phyloP scores from a whole-genome alignment of 2,888 invertebrate genomes.

The Megamerina dolium region DNA sequence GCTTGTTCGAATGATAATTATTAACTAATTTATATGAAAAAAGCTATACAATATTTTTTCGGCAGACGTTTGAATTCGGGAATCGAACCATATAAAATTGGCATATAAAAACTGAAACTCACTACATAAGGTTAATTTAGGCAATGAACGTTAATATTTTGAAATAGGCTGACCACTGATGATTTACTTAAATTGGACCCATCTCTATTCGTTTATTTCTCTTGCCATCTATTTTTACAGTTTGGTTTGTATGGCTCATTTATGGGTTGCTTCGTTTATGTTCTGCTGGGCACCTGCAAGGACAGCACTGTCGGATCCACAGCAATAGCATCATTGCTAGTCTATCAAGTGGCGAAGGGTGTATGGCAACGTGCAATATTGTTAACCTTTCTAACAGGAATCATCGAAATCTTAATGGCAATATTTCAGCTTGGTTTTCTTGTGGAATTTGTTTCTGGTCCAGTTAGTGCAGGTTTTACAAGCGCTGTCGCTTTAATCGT shows the following conservation, averaged over 20 bases:
- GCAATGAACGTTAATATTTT: no score
- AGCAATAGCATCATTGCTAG: conserved; percentile 83
- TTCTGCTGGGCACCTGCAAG: conserved; percentile 83
- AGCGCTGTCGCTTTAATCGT: conserved; percentile 86
- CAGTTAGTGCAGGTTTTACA: conserved; percentile 83
- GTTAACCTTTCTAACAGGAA: conserved; percentile 68
- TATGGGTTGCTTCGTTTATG: conserved; percentile 84
- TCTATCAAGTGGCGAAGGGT: conserved; percentile 68
- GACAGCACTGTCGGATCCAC: conserved; percentile 91
- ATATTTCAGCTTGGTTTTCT: conserved; percentile 77
- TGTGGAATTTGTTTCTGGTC: conserved; percentile 84
- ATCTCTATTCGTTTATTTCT: no score
- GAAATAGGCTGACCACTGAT: no score
- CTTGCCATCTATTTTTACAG: no score
- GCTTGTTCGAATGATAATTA: no score
- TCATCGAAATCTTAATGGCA: conserved; percentile 74
- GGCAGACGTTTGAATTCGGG: no score
- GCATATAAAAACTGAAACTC: no score
- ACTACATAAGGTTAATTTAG: no score
- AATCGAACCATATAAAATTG: no score
- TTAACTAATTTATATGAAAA: no score
- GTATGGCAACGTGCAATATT: conserved; percentile 62
- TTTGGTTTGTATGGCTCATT: conserved; percentile 90
- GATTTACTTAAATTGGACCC: no score
- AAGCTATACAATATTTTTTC: no score